Percentiles rank a stretch among this genome's conserved stretches.
Evolutionary conservation across 1,140 invertebrate genomes (phyloP).

Genomic region (Conus ventricosus): DNA sequence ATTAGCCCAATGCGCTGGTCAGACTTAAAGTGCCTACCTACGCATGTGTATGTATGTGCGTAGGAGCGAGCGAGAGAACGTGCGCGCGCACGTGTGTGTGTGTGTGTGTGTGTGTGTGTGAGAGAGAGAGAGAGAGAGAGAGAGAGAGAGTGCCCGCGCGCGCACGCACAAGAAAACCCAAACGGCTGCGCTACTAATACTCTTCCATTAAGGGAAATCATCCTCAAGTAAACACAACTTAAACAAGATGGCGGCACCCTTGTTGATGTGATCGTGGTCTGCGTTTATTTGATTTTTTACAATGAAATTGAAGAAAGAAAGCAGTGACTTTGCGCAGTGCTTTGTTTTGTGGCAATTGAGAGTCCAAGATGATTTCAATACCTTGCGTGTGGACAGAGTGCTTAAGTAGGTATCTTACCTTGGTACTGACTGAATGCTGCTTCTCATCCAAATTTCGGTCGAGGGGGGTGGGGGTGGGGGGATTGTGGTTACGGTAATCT

Average conservation of each 20-base stretch:
- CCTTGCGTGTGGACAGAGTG: slow-evolving; percentile 23
- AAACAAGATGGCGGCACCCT: neutral
- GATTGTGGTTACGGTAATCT: too few relatives aligned
- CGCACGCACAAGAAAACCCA: too few relatives aligned
- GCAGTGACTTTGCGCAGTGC: neutral
- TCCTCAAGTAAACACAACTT: neutral
- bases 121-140: slow-evolving; percentile 15
- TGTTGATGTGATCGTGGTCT: neutral
- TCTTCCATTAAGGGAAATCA: neutral
- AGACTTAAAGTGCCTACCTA: too few relatives aligned
- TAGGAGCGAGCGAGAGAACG: neutral
- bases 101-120: slow-evolving; percentile 14
- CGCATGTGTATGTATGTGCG: slow-evolving; percentile 15
- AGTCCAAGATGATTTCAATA: slow-evolving; percentile 7
- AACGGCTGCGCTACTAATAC: neutral
- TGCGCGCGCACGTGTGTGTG: neutral
- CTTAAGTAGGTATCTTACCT: neutral
- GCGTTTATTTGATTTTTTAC: neutral
- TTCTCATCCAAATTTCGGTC: too few relatives aligned
- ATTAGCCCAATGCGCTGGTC: too few relatives aligned
- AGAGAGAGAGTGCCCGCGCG: neutral
- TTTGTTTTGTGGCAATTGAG: slow-evolving; percentile 21
- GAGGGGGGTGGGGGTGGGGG: too few relatives aligned
- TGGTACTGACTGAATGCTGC: too few relatives aligned
- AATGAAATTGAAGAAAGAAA: slow-evolving; percentile 29